Base-by-base conservation (phyloP, 2,113 vertebrate species). In the Vireo altiloquus region DNA sequence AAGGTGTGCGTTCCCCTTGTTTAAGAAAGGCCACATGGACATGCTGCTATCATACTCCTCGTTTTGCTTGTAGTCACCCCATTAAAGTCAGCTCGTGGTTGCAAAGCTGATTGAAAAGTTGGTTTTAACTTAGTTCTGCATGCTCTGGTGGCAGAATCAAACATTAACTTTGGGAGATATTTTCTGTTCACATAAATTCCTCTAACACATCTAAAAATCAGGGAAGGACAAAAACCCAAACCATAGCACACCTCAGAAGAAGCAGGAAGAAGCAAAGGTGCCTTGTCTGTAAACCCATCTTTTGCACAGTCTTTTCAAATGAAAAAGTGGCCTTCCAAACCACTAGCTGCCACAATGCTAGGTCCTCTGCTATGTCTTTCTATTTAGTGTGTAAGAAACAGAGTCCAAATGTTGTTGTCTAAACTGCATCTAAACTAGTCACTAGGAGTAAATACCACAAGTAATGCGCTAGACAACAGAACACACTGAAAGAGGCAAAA, bases 1-100 rank as follows among this genome's bases (percentile, higher is more conserved):
- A 59, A 69, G 3, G 2, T 1, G 1, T 22, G 39, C 0, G 0
- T 20, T 85, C 18, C 16, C 20, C 35, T 47, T 22, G 9, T 2
- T 5, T 10, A 59, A 77, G 78, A 47, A 82, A 86, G 53, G 49
- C 54, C 53, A 27, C 37, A 4, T 0, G 1, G 24, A 27, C 19
- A 63, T 7, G 10, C 50, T 69, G 66, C 66, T 71, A 14, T 22
- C 7, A 0, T 25, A 23, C 9, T 65, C 33, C 31, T 76, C 63
- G 24, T 63, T 52, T 46, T 3, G 1, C 15, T 56, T 2, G 0
- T 4, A 53, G 35, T n/a, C 3, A 3, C 14, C 18, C 46, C 50
- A 60, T 20, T 39, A 10, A 50, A 89, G 33, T 21, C 77, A 39
- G 50, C 12, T 90, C 40, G 49, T 1, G 1, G n/a, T 28, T 65